Percentiles rank a stretch among this genome's conserved stretches.
Evolutionary conservation across 2,888 invertebrate genomes (phyloP).

Genomic region (Scrobipalpa costella): DNA sequence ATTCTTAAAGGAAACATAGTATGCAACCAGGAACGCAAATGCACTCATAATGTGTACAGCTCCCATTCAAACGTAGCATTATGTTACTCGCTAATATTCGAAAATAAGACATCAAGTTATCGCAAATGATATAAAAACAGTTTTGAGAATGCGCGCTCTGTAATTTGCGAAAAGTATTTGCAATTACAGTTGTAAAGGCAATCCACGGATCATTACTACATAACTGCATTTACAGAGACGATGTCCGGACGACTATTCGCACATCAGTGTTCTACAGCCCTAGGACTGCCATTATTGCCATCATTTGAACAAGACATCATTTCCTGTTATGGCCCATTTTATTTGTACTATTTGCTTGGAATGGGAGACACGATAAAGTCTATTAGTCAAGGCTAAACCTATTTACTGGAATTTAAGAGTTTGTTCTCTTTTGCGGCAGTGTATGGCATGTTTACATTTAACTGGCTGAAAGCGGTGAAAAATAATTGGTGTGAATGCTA

Average conservation of each 20-base stretch:
- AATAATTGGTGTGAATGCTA: no score
- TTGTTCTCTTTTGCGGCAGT: no score
- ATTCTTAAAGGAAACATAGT: background rate
- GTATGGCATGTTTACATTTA: no score
- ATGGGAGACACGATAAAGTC: background rate
- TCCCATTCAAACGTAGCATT: background rate
- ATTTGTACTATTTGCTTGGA: background rate
- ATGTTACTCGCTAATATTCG: constrained; percentile 9
- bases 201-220: constrained; percentile 29
- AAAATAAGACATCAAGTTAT: constrained; percentile 25
- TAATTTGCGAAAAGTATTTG: constrained; percentile 30
- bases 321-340: background rate
- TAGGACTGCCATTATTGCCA: background rate
- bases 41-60: background rate
- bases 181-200: constrained; percentile 36
- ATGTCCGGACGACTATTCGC: constrained; percentile 40
- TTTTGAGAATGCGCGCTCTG: constrained; percentile 4
- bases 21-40: background rate
- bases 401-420: no score
- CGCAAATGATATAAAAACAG: constrained; percentile 23
- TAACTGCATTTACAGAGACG: constrained; percentile 34
- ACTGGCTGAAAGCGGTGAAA: no score
- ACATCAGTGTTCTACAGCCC: constrained; percentile 29
- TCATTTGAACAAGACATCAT: background rate
- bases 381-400: no score